Evolutionary conservation across 2,113 vertebrate species (phyloP).

Genomic region (Excalfactoria chinensis): DNA sequence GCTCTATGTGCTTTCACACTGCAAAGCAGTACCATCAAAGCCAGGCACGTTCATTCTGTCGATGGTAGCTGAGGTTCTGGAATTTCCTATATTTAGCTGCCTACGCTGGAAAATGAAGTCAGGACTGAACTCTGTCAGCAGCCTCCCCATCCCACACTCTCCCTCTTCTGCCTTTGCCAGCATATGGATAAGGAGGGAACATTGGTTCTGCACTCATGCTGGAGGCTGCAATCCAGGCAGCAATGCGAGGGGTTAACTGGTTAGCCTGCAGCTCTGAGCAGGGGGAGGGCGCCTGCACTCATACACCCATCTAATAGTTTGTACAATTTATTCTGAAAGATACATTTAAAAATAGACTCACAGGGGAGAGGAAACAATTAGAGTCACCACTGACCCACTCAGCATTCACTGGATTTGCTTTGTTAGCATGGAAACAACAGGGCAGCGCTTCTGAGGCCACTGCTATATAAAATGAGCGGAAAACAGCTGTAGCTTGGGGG

Average conservation of each 20-base stretch:
- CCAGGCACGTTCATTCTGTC: neutral
- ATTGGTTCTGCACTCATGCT: neutral
- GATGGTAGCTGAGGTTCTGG: neutral
- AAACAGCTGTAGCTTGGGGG: neutral
- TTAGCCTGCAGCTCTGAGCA: neutral
- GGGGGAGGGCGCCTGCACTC: neutral
- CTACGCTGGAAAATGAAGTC: neutral
- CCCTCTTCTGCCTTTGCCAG: neutral
- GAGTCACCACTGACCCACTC: neutral
- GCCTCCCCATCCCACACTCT: neutral
- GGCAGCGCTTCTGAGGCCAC: neutral
- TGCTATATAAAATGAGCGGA: neutral
- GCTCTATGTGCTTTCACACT: neutral
- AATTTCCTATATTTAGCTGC: conserved; percentile 39
- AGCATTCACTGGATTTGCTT: neutral
- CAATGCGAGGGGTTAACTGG: neutral
- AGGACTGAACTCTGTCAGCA: neutral
- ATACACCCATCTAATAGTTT: neutral
- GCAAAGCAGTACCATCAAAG: neutral
- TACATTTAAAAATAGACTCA: neutral
- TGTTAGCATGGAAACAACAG: neutral
- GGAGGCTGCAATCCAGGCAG: neutral
- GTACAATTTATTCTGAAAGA: neutral
- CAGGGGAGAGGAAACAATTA: neutral
- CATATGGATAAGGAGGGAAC: neutral